Conservation (phyloP, 2,797 vertebrate genomes). For the Falco columbarius region DNA sequence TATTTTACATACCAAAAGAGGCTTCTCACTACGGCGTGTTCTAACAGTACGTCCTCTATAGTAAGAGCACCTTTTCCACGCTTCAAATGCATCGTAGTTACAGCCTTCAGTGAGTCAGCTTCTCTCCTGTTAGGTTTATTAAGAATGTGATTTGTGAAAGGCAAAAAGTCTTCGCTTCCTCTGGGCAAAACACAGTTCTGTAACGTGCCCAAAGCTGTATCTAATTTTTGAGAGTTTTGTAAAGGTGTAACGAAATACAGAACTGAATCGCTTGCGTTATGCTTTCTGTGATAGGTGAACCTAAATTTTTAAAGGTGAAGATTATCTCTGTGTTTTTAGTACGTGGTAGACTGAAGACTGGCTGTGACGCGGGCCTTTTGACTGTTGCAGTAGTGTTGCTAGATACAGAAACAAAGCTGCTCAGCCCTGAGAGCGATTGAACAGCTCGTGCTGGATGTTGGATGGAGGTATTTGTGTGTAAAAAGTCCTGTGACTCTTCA, state of each 20-base stretch:
- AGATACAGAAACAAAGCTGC: not conserved
- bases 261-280: not conserved
- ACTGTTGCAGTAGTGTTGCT: not conserved
- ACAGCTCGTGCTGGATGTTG: not conserved
- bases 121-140: not conserved
- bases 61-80: not conserved
- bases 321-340: not conserved
- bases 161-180: not conserved
- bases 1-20: not conserved
- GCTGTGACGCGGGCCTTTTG: not conserved
- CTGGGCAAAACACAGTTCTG: not conserved
- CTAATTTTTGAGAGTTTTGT: not conserved
- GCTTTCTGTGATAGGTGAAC: not conserved
- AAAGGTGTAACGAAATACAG: not conserved
- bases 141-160: not conserved
- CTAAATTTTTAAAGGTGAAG: not conserved
- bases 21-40: accelerated
- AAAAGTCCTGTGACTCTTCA: not conserved
- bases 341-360: too few species aligned
- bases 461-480: not conserved
- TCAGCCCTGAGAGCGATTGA: not conserved
- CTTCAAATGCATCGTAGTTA: not conserved
- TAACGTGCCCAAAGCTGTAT: not conserved
- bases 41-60: not conserved
- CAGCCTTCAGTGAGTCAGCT: not conserved